phyloP scores from a whole-genome alignment of 30 jellyfish, hydroid and myxozoan species.

The Chrysaora quinquecirrha region DNA sequence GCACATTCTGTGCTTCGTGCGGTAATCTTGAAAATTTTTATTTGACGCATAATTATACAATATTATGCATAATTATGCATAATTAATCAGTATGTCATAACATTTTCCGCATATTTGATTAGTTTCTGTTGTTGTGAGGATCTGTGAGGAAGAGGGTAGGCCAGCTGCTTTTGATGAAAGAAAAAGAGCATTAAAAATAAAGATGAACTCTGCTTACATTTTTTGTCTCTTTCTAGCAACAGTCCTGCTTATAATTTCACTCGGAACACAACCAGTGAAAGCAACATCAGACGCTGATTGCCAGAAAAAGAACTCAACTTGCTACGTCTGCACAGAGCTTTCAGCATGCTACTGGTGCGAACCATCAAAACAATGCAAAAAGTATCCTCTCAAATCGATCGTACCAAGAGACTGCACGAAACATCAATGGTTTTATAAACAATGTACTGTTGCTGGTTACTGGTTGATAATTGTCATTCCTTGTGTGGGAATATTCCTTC shows the following conservation, averaged over 20 bases:
- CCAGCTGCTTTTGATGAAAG: constrained; percentile 16
- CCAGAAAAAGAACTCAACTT: constrained; percentile 45
- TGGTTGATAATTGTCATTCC: constrained; percentile 90
- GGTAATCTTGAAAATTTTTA: no score
- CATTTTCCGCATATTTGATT: no score
- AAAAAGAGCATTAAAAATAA: not conserved
- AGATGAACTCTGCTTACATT: not conserved
- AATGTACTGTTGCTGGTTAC: constrained; percentile 87
- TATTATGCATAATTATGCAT: no score
- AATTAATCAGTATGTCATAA: no score
- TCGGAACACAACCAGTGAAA: constrained; percentile 5
- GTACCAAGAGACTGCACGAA: constrained; percentile 87
- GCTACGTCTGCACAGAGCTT: constrained; percentile 67
- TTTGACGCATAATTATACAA: no score
- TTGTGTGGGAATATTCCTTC: constrained; percentile 73
- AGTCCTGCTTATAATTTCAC: not conserved
- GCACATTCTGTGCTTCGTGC: no score
- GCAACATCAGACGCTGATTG: constrained; percentile 71
- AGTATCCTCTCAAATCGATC: constrained; percentile 52
- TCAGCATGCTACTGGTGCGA: constrained; percentile 90
- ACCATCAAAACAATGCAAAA: constrained; percentile 73
- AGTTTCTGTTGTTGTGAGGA: no score
- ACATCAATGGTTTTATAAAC: constrained; percentile 81
- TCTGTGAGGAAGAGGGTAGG: no score
- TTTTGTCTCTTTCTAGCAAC: not conserved